phyloP scores from a whole-genome alignment of 2,113 vertebrate genomes.

The Cyanoderma ruficeps region DNA sequence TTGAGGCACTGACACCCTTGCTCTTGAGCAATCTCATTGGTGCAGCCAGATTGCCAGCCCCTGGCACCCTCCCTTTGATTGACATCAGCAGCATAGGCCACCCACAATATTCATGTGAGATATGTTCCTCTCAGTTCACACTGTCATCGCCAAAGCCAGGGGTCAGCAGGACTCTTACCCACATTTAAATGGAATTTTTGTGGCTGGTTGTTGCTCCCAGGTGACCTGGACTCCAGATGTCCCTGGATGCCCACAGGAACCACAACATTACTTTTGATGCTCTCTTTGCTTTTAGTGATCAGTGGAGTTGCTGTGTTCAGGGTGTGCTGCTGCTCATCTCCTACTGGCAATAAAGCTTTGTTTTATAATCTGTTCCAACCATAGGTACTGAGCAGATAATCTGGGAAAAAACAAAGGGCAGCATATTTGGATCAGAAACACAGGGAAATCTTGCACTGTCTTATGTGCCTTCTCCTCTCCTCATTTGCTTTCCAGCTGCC shows the following conservation, averaged over 20 bases:
- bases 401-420: not conserved
- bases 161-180: rapidly evolving
- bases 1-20: not conserved
- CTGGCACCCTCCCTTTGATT: not conserved
- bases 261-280: not conserved
- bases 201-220: not conserved
- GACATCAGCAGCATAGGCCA: rapidly evolving
- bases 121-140: not conserved
- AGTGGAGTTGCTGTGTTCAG: rapidly evolving
- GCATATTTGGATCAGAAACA: not conserved
- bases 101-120: not conserved
- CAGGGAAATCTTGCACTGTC: not conserved
- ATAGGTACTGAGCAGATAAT: not conserved
- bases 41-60: not conserved
- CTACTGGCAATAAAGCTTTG: not conserved
- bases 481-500: not conserved
- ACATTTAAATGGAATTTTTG: not conserved
- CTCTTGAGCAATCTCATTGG: rapidly evolving
- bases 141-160: not conserved
- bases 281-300: not conserved
- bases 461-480: not conserved
- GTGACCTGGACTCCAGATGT: not conserved
- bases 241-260: not conserved
- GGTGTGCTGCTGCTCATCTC: not conserved
- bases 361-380: not conserved